phyloP scores from a whole-genome alignment of 2,797 vertebrate species.

The Margarornis squamiger region DNA sequence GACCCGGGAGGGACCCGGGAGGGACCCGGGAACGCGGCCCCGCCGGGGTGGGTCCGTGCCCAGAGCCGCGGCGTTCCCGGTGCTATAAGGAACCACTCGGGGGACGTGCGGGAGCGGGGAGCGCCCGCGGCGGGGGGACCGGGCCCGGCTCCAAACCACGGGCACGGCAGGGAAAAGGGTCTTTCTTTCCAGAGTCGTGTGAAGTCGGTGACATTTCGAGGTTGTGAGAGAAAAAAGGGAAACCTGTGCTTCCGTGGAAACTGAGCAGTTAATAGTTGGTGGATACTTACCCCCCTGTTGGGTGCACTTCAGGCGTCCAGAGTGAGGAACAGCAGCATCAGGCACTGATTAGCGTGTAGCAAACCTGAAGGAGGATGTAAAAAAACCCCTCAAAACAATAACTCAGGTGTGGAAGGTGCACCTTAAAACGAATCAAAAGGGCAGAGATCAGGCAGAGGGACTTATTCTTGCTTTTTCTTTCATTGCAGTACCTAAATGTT shows the following conservation, averaged over 20 bases:
- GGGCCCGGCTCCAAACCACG: neutral
- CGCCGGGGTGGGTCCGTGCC: neutral
- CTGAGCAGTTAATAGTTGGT: neutral
- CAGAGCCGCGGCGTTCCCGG: neutral
- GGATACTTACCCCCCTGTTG: rapidly evolving
- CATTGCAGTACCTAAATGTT: neutral
- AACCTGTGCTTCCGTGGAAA: neutral
- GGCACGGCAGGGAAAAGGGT: rapidly evolving
- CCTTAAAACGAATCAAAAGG: neutral
- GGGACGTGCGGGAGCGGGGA: neutral
- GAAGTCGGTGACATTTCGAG: rapidly evolving
- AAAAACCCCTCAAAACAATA: neutral
- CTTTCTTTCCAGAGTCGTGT: too few relatives aligned
- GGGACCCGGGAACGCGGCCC: neutral
- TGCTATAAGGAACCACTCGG: neutral
- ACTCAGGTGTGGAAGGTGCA: neutral
- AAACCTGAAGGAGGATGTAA: neutral
- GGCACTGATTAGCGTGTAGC: neutral
- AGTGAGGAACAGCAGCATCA: neutral
- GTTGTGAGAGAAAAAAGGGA: neutral
- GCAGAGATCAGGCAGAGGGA: neutral
- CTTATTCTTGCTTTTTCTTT: neutral
- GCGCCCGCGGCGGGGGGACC: neutral
- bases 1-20: neutral
- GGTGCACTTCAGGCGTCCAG: too few relatives aligned